phyloP scores from a whole-genome alignment of 2,113 vertebrate species.

The Ranitomeya imitator region DNA sequence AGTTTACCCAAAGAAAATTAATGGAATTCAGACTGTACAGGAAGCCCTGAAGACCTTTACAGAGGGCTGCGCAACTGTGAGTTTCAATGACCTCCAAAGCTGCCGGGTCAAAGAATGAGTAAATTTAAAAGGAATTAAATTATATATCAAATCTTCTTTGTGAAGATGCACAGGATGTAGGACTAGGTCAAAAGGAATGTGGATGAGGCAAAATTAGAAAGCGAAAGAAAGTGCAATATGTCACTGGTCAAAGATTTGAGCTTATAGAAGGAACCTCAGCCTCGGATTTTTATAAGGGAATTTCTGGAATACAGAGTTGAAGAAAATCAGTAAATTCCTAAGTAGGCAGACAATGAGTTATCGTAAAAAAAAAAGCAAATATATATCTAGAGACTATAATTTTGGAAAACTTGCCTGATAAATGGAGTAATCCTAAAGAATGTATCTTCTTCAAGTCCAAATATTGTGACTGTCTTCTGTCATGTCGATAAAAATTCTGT shows the following conservation, averaged over 20 bases:
- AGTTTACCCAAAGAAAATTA: slow-evolving; percentile 35
- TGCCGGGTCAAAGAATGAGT: slow-evolving; percentile 1
- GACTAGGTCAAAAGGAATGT: slow-evolving; percentile 10
- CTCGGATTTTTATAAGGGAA: not conserved
- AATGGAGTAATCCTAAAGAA: not conserved
- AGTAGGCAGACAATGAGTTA: not conserved
- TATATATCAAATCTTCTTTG: slow-evolving; percentile 30
- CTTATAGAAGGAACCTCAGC: not conserved
- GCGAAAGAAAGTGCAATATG: not conserved
- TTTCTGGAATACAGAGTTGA: not conserved
- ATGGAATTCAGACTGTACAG: slow-evolving; percentile 13
- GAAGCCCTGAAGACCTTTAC: slow-evolving; percentile 31
- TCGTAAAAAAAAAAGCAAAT: not conserved
- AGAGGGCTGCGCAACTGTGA: not conserved
- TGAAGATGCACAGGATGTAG: not conserved
- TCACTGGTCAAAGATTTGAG: not conserved
- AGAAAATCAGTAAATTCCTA: not conserved
- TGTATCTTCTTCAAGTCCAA: not conserved
- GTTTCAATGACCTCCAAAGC: slow-evolving; percentile 24
- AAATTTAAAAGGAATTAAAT: slow-evolving; percentile 40
- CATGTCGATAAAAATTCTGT: too few species aligned
- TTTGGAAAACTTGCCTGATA: not conserved
- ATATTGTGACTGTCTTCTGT: not conserved
- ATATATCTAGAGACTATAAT: not conserved
- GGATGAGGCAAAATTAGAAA: not conserved